Evolutionary conservation across 2,113 vertebrate genomes (phyloP), one percentile per base, ranked within the genome.

Genomic region (Pimephales promelas): DNA sequence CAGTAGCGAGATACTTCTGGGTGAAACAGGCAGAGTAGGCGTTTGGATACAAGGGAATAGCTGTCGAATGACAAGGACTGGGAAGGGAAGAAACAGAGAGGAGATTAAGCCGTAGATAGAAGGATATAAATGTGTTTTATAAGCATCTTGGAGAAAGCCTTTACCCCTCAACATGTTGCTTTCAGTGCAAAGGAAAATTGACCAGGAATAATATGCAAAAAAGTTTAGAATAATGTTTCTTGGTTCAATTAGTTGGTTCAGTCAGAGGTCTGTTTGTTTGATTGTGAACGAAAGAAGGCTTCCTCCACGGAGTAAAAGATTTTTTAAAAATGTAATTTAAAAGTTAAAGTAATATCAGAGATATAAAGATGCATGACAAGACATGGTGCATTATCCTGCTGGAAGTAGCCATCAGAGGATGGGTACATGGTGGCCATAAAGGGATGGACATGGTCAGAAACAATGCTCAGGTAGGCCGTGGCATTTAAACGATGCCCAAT

Each of bases 21-120:
- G 13, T 54, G 10, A 36, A 78, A 54, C 79, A 72, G 62, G 56
- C 36, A 43, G 36, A 14, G 49, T 31, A 57, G 79, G 47, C 10
- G 40, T 81, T 81, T 36, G 26, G 43, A 24, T 68, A 68, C 62
- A 47, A 66, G 78, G 43, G 61, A 80, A 68, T 45, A 81, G 59
- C 74, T 59, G 59, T 54, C 43, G 28, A 81, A 81, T 81, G 79
- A 81, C 62, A 81, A 47, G 43, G 59, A 47, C 45, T 24, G 43
- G 56, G 66, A 52, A n/a, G 24, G 22, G 18, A 52, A 34, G 54
- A 71, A n/a, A 85, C 31, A 80, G n/a, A 40, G 14, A 22, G 54
- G 47, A 56, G 9, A 45, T 10, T 59, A 31, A 54, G 68, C 57
- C 24, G n/a, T 66, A 47, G 34, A 31, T 64, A 79, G 76, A 47